A percentile compares a stretch with the other conserved stretches of the same genome.
These are phyloP conservation scores for Heteromormyrus szaboi DNA, from an alignment of 2,797 vertebrate genomes.

Conservation along the genomic window DNA sequence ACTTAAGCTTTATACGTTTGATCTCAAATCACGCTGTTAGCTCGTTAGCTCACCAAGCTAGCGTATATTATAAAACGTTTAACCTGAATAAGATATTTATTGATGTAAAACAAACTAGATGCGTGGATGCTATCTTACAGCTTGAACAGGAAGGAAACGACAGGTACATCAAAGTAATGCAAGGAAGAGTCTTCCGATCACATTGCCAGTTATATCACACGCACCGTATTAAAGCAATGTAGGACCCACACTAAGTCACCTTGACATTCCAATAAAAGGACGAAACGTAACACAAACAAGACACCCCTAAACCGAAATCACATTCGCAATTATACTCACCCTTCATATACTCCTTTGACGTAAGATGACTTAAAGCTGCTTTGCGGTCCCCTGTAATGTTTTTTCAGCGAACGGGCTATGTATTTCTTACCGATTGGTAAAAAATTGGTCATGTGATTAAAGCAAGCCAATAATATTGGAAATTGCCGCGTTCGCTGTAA, in stretches of 20 bases:
- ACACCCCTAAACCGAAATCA: neutral
- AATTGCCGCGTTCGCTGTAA: neutral
- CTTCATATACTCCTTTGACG: neutral
- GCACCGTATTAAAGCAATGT: neutral
- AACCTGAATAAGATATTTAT: neutral
- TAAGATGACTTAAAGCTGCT: neutral
- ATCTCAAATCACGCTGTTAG: neutral
- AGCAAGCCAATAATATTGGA: neutral
- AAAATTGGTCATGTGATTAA: neutral
- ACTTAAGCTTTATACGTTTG: neutral
- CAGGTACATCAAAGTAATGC: neutral
- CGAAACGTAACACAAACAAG: neutral
- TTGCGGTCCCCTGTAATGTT: slow-evolving; percentile 23
- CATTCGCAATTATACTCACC: neutral
- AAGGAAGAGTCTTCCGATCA: neutral
- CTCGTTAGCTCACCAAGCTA: neutral
- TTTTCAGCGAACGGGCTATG: slow-evolving; percentile 14
- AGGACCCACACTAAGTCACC: neutral
- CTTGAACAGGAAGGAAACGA: neutral
- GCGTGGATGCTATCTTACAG: neutral
- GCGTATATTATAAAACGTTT: neutral
- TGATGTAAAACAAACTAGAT: neutral
- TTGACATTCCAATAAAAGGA: neutral
- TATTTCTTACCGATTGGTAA: neutral
- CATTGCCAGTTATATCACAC: neutral